Conservation (phyloP, 2,797 vertebrate species). For the Pachyuromys duprasi region DNA sequence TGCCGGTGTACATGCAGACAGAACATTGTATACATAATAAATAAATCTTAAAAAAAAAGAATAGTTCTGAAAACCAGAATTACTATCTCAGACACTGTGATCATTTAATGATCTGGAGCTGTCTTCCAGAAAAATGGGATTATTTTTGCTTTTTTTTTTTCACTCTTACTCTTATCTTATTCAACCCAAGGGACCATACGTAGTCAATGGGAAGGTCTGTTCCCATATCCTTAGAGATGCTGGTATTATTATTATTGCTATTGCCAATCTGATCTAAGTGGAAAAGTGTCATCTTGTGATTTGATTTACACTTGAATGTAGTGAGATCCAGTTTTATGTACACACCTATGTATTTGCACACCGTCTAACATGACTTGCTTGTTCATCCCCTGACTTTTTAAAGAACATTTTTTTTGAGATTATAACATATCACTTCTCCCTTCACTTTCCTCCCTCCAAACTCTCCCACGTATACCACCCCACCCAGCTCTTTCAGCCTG, state of each 20-base stretch:
- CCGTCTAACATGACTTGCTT: neutral
- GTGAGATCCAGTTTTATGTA: neutral
- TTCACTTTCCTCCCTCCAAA: neutral
- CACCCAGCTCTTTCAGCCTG: neutral
- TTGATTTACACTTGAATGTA: neutral
- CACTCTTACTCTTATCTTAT: neutral
- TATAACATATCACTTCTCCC: neutral
- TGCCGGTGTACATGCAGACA: no score
- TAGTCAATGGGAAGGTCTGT: neutral
- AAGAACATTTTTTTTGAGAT: neutral
- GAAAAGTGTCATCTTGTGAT: neutral
- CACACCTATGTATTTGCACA: neutral
- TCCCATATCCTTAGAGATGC: neutral
- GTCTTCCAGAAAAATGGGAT: neutral
- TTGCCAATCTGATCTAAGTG: neutral
- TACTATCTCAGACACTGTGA: conserved; percentile 14
- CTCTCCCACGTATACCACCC: neutral
- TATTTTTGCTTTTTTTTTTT: neutral
- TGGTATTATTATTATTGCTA: neutral
- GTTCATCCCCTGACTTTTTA: neutral
- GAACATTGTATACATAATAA: no score
- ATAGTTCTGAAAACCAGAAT: neutral
- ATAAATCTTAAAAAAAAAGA: no score
- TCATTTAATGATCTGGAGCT: neutral
- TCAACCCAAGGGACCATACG: neutral